A percentile compares a stretch with the other conserved stretches of the same genome.
These are phyloP conservation scores for Hylaeus anthracinus DNA, from an alignment of 1,140 invertebrate species.

Conservation along the genomic window DNA sequence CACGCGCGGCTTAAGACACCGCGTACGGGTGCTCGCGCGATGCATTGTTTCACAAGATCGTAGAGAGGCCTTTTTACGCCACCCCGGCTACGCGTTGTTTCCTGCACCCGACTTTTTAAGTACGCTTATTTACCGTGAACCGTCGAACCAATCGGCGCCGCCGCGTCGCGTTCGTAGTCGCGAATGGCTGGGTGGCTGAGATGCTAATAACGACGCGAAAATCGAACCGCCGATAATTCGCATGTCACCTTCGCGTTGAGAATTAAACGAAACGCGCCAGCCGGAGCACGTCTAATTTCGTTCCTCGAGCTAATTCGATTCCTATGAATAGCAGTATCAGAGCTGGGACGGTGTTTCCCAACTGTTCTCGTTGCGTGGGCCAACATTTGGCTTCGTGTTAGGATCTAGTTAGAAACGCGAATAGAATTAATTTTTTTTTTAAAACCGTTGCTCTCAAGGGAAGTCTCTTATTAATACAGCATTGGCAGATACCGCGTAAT, in stretches of 20 bases:
- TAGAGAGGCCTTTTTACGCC: constrained; percentile 60
- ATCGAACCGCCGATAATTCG: neutral
- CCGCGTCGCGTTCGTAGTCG: neutral
- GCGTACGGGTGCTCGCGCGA: constrained; percentile 15
- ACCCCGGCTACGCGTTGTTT: constrained; percentile 36
- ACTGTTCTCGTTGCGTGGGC: too few species aligned
- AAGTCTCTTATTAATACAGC: too few species aligned
- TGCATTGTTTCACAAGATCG: constrained; percentile 55
- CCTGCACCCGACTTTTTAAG: constrained; percentile 50
- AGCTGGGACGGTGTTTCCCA: too few species aligned
- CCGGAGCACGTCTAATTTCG: too few species aligned
- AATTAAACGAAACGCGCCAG: too few species aligned
- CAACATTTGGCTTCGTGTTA: too few species aligned
- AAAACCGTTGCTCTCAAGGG: too few species aligned
- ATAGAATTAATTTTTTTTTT: too few species aligned
- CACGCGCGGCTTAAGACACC: constrained; percentile 22
- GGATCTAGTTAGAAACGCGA: too few species aligned
- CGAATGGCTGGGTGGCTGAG: neutral
- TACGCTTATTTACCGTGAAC: constrained; percentile 51
- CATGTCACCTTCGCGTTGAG: neutral
- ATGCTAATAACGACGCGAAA: constrained; percentile 10
- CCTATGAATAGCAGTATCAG: too few species aligned
- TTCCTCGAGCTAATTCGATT: too few species aligned
- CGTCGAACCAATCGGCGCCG: constrained; percentile 48
- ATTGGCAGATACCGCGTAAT: too few species aligned